Percentiles rank a stretch among this genome's conserved stretches.
Evolutionary conservation across 2,797 vertebrate species (phyloP).

Genomic region (Protonibea diacanthus): DNA sequence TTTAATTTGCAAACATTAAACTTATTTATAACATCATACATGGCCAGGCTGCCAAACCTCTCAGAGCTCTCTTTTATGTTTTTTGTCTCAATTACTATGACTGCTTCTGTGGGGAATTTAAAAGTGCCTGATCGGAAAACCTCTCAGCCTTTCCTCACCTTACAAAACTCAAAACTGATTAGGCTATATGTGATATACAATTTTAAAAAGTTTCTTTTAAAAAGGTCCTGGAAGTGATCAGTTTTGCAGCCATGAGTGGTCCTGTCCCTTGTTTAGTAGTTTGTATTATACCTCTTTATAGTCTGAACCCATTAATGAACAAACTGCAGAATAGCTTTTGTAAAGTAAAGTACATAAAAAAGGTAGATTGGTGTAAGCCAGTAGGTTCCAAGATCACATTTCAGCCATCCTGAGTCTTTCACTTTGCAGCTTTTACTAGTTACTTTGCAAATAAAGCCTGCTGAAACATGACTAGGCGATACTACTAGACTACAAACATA

Average conservation of each 20-base stretch:
- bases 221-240: background rate
- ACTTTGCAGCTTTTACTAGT: no score
- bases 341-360: no score
- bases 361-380: no score
- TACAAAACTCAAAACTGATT: background rate
- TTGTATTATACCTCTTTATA: background rate
- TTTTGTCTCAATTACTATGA: constrained; percentile 11
- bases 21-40: constrained; percentile 5
- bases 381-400: background rate
- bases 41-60: constrained; percentile 5
- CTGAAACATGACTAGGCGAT: no score
- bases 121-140: constrained; percentile 17
- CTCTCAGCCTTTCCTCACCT: background rate
- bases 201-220: background rate
- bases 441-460: no score
- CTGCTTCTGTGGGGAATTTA: constrained; percentile 22
- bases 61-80: background rate
- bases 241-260: background rate
- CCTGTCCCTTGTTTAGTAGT: background rate
- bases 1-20: constrained; percentile 38
- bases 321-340: background rate
- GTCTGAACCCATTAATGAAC: background rate
- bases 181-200: background rate
- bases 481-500: no score
- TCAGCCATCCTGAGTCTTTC: background rate